Base-by-base conservation (phyloP, 2,113 vertebrate genomes). In the Craseonycteris thonglongyai region DNA sequence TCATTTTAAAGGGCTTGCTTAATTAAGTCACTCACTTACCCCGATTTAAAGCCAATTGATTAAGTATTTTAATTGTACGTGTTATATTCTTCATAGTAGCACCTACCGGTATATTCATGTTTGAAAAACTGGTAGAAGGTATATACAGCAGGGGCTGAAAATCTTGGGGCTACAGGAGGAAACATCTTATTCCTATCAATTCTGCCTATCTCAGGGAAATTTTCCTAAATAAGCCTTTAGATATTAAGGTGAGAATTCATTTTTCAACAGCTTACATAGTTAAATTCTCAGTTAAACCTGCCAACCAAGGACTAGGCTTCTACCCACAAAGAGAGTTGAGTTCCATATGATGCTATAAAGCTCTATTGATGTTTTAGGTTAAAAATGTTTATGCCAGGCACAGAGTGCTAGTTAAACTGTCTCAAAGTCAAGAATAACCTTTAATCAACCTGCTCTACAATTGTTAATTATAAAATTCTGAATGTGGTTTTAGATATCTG, bases 21-120 rank as follows among this genome's bases (percentile, higher is more conserved):
- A 49, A 76, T 65, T 40, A 65, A 33, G 2, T 76, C 40, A 78
- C 26, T 24, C n/a, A 71, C 26, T 33, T 69, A 69, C 18, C 30
- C n/a, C n/a, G 61, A 75, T 86, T 80, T 80, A 90, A 81, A 72
- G 15, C 9, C 61, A 69, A 15, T 80, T 87, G 76, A 76, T 78
- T 89, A 94, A 38, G 4, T 21, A 71, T 68, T 90, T 92, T 86
- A 92, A 85, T 89, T 82, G 89, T 13, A 7, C 33, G 18, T 94
- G n/a, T 30, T 84, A 72, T 83, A 68, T 74, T 5, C 40, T 89
- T 63, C 2, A 72, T 28, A 35, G 11, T 63, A 88, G 13, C 18
- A 58, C 24, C 42, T 19, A n/a, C n/a, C n/a, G n/a, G n/a, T n/a
- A 6, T 5, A 51, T 54, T 87, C 72, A 15, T 71, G 35, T 72